phyloP scores from a whole-genome alignment of 2,113 vertebrate species.

The Gavia stellata region DNA sequence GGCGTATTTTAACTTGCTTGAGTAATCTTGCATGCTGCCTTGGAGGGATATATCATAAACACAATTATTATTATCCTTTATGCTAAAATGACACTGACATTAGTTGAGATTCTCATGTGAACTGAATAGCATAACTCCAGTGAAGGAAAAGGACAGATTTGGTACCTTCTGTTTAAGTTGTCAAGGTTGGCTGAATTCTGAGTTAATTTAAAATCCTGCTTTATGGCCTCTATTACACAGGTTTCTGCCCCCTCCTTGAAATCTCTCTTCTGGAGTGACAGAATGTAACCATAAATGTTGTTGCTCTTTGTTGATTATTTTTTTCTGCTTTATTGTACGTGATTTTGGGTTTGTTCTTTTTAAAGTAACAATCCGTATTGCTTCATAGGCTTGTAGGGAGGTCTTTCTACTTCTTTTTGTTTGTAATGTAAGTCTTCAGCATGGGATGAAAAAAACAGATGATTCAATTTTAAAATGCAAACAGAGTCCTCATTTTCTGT shows the following conservation, averaged over 20 bases:
- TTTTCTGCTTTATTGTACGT: not conserved
- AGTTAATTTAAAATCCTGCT: constrained; percentile 50
- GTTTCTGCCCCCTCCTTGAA: constrained; percentile 16
- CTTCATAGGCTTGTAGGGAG: not conserved
- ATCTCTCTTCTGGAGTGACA: not conserved
- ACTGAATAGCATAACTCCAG: not conserved
- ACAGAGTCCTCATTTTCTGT: not conserved
- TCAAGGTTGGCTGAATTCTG: constrained; percentile 53
- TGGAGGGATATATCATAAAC: not conserved
- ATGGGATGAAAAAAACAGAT: not conserved
- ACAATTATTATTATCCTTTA: constrained; percentile 22
- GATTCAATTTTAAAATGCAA: constrained; percentile 22
- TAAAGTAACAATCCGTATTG: not conserved
- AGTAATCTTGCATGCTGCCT: not conserved
- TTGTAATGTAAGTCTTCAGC: not conserved
- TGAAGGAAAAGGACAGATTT: constrained; percentile 13
- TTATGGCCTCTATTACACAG: constrained; percentile 55
- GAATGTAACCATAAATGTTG: constrained; percentile 21
- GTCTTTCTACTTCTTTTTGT: not conserved
- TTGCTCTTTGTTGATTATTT: not conserved
- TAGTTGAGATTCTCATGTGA: not conserved
- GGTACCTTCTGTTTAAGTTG: constrained; percentile 39
- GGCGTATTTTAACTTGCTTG: not conserved
- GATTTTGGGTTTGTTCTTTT: not conserved
- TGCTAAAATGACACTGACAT: not conserved